A percentile compares a stretch with the other conserved stretches of the same genome.
These are phyloP conservation scores for Raja brachyura DNA, from an alignment of 2,113 vertebrate genomes.

Conservation along the genomic window DNA sequence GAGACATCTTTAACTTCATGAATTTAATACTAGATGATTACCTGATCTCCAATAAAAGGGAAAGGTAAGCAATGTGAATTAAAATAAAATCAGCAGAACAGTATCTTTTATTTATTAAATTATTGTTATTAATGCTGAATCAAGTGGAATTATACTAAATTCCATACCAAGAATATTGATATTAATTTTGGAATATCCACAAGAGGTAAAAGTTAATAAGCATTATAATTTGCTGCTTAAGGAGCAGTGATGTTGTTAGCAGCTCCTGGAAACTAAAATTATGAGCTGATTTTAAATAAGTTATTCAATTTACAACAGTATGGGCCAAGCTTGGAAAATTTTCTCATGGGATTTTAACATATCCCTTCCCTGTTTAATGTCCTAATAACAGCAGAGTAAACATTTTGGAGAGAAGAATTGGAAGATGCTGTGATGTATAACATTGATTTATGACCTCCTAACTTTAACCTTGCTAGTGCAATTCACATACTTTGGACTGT, in stretches of 20 bases:
- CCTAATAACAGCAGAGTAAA: background rate
- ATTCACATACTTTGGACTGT: background rate
- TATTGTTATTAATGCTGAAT: background rate
- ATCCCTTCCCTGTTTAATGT: background rate
- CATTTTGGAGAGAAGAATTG: background rate
- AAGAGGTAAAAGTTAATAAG: background rate
- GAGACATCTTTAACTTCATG: background rate
- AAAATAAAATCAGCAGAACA: background rate
- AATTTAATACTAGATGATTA: background rate
- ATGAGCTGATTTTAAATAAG: background rate
- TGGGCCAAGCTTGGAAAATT: background rate
- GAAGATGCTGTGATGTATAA: background rate
- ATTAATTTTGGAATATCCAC: background rate
- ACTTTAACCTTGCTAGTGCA: background rate
- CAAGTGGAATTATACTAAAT: background rate
- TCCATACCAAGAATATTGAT: background rate
- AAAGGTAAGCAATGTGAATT: background rate
- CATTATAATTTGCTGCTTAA: slow-evolving; percentile 3
- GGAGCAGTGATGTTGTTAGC: background rate
- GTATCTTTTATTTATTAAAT: background rate
- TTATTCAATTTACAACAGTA: background rate
- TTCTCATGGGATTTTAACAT: background rate
- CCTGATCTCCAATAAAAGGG: background rate
- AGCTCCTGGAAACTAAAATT: background rate
- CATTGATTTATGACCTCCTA: background rate